Conservation (phyloP, 2,797 vertebrate genomes). For the Epinephelus awoara region DNA sequence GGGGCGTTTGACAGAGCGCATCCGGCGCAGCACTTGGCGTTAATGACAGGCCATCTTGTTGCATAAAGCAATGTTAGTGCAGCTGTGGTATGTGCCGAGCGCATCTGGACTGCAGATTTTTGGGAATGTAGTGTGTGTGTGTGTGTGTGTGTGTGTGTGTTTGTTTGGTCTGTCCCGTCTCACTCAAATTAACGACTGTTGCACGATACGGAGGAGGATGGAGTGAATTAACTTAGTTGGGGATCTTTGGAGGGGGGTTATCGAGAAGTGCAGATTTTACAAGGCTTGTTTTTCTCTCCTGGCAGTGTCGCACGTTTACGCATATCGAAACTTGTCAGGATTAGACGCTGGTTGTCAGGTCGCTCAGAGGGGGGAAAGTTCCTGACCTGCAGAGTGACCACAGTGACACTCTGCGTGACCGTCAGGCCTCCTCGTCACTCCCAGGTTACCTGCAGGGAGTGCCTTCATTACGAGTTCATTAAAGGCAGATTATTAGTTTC, state of each 20-base stretch:
- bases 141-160: constrained; percentile 74
- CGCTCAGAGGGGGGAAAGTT: constrained; percentile 11
- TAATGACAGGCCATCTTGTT: constrained; percentile 79
- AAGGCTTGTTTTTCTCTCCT: constrained; percentile 26
- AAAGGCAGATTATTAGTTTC: constrained; percentile 1
- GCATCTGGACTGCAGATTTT: constrained; percentile 84
- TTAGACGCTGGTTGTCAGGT: constrained; percentile 10
- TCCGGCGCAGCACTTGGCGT: constrained; percentile 70
- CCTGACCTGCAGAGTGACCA: background rate
- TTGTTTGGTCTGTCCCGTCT: constrained; percentile 77
- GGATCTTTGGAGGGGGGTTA: constrained; percentile 47
- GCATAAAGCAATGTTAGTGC: constrained; percentile 79
- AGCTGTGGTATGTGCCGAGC: constrained; percentile 76
- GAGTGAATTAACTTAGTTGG: constrained; percentile 68
- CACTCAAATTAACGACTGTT: constrained; percentile 70
- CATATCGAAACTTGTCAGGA: constrained; percentile 8
- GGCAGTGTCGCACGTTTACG: constrained; percentile 7
- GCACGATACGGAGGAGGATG: constrained; percentile 75
- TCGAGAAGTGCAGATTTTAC: constrained; percentile 57
- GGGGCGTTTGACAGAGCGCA: constrained; percentile 68
- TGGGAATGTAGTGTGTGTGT: constrained; percentile 70
- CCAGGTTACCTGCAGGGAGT: background rate
- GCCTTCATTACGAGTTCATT: background rate
- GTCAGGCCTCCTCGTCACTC: background rate
- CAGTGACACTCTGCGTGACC: background rate